Base-by-base conservation (phyloP, 2,113 vertebrate species). In the Periophthalmus modestus region DNA sequence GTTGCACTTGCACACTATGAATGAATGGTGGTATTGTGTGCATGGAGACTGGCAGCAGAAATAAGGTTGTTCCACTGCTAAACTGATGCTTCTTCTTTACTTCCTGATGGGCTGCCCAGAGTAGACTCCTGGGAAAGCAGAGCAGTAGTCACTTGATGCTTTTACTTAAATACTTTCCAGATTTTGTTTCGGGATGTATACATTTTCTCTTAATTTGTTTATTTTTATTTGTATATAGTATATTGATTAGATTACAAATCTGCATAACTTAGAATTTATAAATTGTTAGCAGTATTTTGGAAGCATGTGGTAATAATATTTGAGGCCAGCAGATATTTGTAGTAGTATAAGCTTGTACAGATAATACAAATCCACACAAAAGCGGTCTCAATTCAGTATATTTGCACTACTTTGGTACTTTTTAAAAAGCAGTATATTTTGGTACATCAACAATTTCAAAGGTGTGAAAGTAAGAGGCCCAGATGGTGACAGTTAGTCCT, bases 21-120 rank as follows among this genome's bases (percentile, higher is more conserved):
- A 85, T 93, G 86, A 93, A 92, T 90, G 74, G 82, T n/a, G 63
- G 67, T 82, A 86, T 89, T 91, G 92, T 92, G 78, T 81, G 67
- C 57, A 15, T 19, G 76, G 52, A 5, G 54, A 68, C 76, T 23
- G 15, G 68, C 70, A 82, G 75, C 50, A 63, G 82, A 75, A 74
- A 87, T 82, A 79, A 79, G 79, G 72, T 87, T 91, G 24, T 92
- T 92, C 89, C 90, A 84, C 36, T 19, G 9, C 71, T 80, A 73
- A 80, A 82, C 67, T 73, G 80, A 86, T 76, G 73, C 74, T 57
- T 71, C 72, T 54, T 73, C 50, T 12, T 33, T 28, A 2, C 65
- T 69, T 71, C 74, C 80, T 75, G 71, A 83, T 82, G 82, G 82
- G 82, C 54, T 52, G 5, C 48, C 58, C 71, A 80, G 77, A 68